phyloP scores from a whole-genome alignment of 2,888 invertebrate species.

The Metalampra italica region DNA sequence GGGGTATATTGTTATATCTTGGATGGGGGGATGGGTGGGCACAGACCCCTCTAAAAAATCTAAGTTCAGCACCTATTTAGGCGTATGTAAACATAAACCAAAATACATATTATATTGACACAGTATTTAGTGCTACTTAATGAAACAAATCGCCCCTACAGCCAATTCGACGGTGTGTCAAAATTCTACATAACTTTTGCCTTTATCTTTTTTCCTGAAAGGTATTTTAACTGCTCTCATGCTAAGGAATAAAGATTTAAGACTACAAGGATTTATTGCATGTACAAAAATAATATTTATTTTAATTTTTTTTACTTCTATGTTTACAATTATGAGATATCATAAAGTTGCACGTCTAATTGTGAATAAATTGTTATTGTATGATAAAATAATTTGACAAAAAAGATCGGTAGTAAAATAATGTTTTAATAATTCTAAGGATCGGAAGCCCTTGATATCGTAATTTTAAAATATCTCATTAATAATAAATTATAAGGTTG shows the following conservation, averaged over 20 bases:
- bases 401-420: background rate
- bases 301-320: background rate
- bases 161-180: too few species aligned
- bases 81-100: too few species aligned
- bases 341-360: background rate
- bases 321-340: background rate
- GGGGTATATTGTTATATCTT: too few species aligned
- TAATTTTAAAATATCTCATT: background rate
- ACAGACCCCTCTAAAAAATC: too few species aligned
- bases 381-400: background rate
- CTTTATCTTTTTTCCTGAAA: too few species aligned
- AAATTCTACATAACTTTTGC: too few species aligned
- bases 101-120: too few species aligned
- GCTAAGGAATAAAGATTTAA: background rate
- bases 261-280: background rate
- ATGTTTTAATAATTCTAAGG: constrained; percentile 1
- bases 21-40: too few species aligned
- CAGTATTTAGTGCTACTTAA: too few species aligned
- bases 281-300: background rate
- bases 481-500: background rate
- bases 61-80: too few species aligned
- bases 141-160: too few species aligned
- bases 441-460: background rate
- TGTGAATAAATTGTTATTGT: background rate
- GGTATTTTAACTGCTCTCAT: too few species aligned